These are phyloP conservation scores for Delia radicum DNA, from an alignment of 1,140 invertebrate genomes.

Conservation along the genomic window DNA sequence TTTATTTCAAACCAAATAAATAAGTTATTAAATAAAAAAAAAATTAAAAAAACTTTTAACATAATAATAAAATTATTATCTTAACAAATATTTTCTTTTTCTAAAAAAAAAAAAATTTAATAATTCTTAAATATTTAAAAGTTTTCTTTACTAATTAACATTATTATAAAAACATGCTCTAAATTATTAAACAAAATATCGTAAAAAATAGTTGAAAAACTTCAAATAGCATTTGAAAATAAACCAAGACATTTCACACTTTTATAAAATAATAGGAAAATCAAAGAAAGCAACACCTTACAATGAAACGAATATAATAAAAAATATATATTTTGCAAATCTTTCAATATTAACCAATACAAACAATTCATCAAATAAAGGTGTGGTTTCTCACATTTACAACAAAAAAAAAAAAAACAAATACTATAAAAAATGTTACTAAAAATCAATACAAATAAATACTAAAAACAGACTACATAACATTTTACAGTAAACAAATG, in stretches of 20 bases:
- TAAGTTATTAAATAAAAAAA: neutral
- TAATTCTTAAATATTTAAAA: neutral
- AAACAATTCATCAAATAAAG: slow-evolving; percentile 16
- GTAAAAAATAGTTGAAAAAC: neutral
- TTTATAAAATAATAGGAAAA: neutral
- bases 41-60: neutral
- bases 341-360: slow-evolving; percentile 3
- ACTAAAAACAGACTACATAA: slow-evolving; percentile 2
- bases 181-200: slow-evolving; percentile 4
- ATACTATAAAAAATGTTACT: neutral
- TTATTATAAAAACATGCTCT: neutral
- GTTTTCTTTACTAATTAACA: neutral
- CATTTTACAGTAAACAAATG: slow-evolving; percentile 2
- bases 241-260: slow-evolving; percentile 5
- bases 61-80: neutral
- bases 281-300: neutral
- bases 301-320: neutral
- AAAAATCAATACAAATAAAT: slow-evolving; percentile 3
- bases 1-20: neutral
- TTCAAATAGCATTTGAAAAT: neutral
- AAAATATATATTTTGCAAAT: neutral
- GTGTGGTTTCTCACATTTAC: neutral
- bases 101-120: neutral
- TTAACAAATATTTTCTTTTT: neutral
- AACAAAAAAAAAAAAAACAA: neutral